Evolutionary conservation across 2,797 vertebrate species (phyloP), one percentile per base, ranked within the genome.

Genomic region (Fundulus diaphanus): DNA sequence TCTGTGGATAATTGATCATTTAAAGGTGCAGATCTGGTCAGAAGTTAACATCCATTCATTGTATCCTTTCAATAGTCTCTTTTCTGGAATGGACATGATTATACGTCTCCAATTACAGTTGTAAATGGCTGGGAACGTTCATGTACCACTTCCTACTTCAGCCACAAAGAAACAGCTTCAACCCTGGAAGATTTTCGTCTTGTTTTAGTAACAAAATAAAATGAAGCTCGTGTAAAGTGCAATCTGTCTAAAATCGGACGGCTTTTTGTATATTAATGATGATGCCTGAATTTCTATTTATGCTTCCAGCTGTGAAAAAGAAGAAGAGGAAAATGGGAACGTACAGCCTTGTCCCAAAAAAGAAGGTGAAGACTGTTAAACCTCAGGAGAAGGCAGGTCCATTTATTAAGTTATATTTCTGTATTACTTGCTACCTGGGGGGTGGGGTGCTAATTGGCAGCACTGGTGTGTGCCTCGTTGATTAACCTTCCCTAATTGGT

Each of bases 281-380:
- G 24, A 61, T 37, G n/a, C 56, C 15, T 61, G 31, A 7, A 15
- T 33, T 49, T 5, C 3, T 74, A 3, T 68, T 24, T 87, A 37
- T 77, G 37, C 48, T 82, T 79, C 49, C 70, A 96, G 95, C 91
- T 75, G 93, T 94, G 85, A 97, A 96, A 89, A 98, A 96, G 92
- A 99, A 94, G 89, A 99, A 97, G 83, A 95, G 98, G 89, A 98
- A 97, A 92, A 97, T 99, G 97, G 98, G 98, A 80, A 96, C 96
- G 74, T 99, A 99, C 92, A 98, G 96, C 93, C 95, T 99, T 90
- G 96, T 98, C 82, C 97, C 98, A 70, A 99, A 97, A 93, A 99
- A 99, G 95, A 99, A 97, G 94, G 89, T 94, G 89, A 99, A 96
- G 95, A 90, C 94, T 67, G 91, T 96, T 75, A 97, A 97, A 90